A percentile compares a stretch with the other conserved stretches of the same genome.
Evolutionary conservation across 2,797 vertebrate species (phyloP).

Genomic region (Gambusia yucatana): DNA sequence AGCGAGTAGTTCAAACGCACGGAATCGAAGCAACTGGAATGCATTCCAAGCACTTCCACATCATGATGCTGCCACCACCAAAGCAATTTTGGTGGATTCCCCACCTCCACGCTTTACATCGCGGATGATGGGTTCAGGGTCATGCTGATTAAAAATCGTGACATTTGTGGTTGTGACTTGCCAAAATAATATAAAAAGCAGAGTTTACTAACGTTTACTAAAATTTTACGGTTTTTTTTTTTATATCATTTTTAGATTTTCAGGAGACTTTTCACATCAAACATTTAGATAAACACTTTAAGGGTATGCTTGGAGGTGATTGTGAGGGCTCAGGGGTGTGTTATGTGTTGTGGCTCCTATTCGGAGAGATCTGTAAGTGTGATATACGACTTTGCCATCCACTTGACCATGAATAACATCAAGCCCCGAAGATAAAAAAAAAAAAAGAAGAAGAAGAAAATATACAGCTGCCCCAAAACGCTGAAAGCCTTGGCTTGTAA

Average conservation of each 20-base stretch:
- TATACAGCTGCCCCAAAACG: slow-evolving; percentile 25
- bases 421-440: slow-evolving; percentile 19
- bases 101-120: background rate
- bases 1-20: background rate
- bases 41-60: background rate
- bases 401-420: slow-evolving; percentile 38
- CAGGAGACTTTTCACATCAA: slow-evolving; percentile 20
- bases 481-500: slow-evolving; percentile 45
- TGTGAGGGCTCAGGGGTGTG: background rate
- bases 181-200: background rate
- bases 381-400: slow-evolving; percentile 38
- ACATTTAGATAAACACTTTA: slow-evolving; percentile 24
- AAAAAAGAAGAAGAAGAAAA: slow-evolving; percentile 5
- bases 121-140: background rate
- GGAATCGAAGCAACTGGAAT: background rate
- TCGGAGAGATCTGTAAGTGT: slow-evolving; percentile 35
- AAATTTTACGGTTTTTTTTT: background rate
- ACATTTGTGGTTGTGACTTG: background rate
- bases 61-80: background rate
- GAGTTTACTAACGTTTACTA: background rate
- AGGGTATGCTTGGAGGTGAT: slow-evolving; percentile 32
- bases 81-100: background rate
- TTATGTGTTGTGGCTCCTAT: slow-evolving; percentile 23
- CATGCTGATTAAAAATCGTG: no score
- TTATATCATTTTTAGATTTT: background rate